A percentile compares a stretch with the other conserved stretches of the same genome.
Evolutionary conservation across 2,888 invertebrate genomes (phyloP).

Genomic region (Andrena bucephala): DNA sequence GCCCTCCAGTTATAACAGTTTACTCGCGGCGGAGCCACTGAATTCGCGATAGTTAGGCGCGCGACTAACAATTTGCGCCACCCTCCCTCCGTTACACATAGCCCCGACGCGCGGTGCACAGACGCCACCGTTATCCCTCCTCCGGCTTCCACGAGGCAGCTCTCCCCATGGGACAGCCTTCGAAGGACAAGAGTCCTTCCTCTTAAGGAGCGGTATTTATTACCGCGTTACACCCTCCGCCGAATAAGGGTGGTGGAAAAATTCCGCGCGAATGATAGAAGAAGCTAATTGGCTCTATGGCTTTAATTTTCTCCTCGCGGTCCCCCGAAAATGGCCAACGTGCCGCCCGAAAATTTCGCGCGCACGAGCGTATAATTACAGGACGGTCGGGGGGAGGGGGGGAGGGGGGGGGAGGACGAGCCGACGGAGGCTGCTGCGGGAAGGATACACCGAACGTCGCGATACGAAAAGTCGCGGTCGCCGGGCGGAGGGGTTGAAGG

Average conservation of each 20-base stretch:
- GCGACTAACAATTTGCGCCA: constrained; percentile 43
- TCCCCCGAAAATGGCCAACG: background rate
- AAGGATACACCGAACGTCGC: constrained; percentile 55
- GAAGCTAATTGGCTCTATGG: background rate
- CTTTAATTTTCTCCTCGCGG: background rate
- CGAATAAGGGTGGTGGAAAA: background rate
- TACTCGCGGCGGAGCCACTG: constrained; percentile 41
- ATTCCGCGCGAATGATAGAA: background rate
- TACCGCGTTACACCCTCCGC: background rate
- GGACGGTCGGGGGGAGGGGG: background rate
- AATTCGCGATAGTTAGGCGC: constrained; percentile 42
- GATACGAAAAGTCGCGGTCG: constrained; percentile 59
- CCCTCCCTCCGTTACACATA: constrained; percentile 13
- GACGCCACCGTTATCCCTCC: constrained; percentile 8
- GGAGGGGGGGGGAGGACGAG: background rate
- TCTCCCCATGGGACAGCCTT: background rate
- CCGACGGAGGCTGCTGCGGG: constrained; percentile 41
- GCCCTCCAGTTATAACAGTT: constrained; percentile 62
- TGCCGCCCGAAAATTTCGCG: background rate
- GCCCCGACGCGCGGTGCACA: background rate
- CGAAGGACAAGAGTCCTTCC: background rate
- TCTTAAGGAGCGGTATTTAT: background rate
- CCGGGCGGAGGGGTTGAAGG: constrained; percentile 36
- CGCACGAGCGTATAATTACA: constrained; percentile 49
- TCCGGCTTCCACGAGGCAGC: background rate